A percentile compares a stretch with the other conserved stretches of the same genome.
phyloP scores from a whole-genome alignment of 2,797 vertebrate species.

The Merluccius polli region DNA sequence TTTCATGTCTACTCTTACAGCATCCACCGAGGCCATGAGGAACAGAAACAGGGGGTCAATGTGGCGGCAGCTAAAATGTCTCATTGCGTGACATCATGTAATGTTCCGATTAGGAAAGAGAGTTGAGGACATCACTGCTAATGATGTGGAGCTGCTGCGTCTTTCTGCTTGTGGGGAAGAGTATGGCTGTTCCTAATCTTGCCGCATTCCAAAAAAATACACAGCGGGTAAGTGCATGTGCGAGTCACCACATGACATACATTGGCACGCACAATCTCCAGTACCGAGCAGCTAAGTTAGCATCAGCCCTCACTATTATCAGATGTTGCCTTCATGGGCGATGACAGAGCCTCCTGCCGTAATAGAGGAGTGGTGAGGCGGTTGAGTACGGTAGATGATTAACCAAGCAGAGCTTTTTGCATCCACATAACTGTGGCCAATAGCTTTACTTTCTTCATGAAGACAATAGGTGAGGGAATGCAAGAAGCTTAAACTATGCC shows the following conservation, averaged over 20 bases:
- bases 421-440: conserved; percentile 27
- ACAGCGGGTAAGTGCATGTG: conserved; percentile 20
- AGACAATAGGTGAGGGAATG: conserved; percentile 47
- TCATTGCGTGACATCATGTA: conserved; percentile 48
- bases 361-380: not conserved
- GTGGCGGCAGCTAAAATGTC: conserved; percentile 56
- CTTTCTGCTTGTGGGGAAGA: conserved; percentile 31
- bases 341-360: not conserved
- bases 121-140: conserved; percentile 53
- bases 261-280: conserved; percentile 20
- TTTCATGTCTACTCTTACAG: not conserved
- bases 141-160: conserved; percentile 37
- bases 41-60: conserved; percentile 41
- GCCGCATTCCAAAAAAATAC: not conserved
- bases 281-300: conserved; percentile 2
- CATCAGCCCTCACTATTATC: not conserved
- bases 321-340: not conserved
- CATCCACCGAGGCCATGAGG: conserved; percentile 40
- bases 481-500: conserved; percentile 45
- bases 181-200: not conserved
- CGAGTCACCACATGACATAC: conserved; percentile 29
- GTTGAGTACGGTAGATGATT: conserved; percentile 49
- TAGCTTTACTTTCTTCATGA: conserved; percentile 34
- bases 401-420: conserved; percentile 27
- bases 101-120: conserved; percentile 49